phyloP scores from a whole-genome alignment of 2,888 invertebrate genomes.

The Xestia c-nigrum region DNA sequence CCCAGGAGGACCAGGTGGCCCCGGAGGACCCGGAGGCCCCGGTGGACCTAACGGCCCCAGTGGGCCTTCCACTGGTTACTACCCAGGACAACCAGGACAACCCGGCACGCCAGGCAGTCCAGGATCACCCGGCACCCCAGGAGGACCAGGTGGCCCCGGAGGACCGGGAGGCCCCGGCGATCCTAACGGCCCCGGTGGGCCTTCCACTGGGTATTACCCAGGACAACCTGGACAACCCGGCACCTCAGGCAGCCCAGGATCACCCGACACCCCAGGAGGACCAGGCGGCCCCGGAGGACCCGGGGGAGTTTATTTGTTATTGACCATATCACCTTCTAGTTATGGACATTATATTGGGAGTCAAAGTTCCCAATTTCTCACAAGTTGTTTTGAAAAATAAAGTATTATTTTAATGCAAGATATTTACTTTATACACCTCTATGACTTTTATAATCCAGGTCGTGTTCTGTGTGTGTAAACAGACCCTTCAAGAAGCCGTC shows the following conservation, averaged over 20 bases:
- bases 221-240: conserved; percentile 59
- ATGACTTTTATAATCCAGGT: too few species aligned
- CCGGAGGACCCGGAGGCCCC: conserved; percentile 59
- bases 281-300: conserved; percentile 51
- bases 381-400: too few species aligned
- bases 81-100: conserved; percentile 53
- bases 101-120: conserved; percentile 60
- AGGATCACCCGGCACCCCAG: conserved; percentile 67
- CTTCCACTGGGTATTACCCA: conserved; percentile 59
- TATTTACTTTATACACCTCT: too few species aligned
- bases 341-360: too few species aligned
- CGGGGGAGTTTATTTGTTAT: conserved; percentile 40
- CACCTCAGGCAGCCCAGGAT: conserved; percentile 46
- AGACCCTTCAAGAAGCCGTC: too few species aligned
- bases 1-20: conserved; percentile 65
- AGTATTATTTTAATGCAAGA: too few species aligned
- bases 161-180: conserved; percentile 34
- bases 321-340: too few species aligned
- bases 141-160: conserved; percentile 65
- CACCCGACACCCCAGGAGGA: conserved; percentile 59
- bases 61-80: conserved; percentile 55
- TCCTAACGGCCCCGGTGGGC: conserved; percentile 60
- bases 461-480: too few species aligned
- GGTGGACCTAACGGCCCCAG: conserved; percentile 67
- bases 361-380: too few species aligned